phyloP scores from a whole-genome alignment of 1,140 invertebrate species.

The Bacillus rossius region DNA sequence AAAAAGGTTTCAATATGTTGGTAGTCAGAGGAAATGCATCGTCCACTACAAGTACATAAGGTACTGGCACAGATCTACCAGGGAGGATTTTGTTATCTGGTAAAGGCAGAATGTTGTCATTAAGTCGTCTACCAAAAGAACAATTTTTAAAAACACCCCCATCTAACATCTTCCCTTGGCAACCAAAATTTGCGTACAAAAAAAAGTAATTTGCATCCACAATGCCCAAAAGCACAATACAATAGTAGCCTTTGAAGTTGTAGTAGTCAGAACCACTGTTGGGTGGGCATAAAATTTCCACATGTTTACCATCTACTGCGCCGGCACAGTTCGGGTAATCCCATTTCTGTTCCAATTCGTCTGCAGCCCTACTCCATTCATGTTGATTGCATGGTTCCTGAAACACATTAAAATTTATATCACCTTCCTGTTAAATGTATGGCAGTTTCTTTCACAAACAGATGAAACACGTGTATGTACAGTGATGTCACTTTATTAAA shows the following conservation, averaged over 20 bases:
- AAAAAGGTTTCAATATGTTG: slow-evolving; percentile 37
- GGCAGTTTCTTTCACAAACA: too few species aligned
- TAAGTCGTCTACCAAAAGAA: not conserved
- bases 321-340: slow-evolving; percentile 16
- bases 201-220: slow-evolving; percentile 33
- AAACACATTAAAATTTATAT: too few species aligned
- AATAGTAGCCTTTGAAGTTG: slow-evolving; percentile 32
- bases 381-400: slow-evolving; percentile 6
- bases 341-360: not conserved
- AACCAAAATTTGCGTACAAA: slow-evolving; percentile 29
- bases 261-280: slow-evolving; percentile 34
- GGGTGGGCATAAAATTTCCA: slow-evolving; percentile 22
- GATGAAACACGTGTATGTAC: too few species aligned
- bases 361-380: slow-evolving; percentile 3
- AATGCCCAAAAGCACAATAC: slow-evolving; percentile 39
- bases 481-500: too few species aligned
- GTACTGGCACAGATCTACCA: slow-evolving; percentile 1
- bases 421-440: too few species aligned
- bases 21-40: slow-evolving; percentile 27
- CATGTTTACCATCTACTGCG: slow-evolving; percentile 35
- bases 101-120: not conserved
- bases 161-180: slow-evolving; percentile 39
- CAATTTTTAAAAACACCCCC: slow-evolving; percentile 33
- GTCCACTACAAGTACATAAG: slow-evolving; percentile 28
- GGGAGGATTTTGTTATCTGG: not conserved